Conservation (phyloP, 2,888 invertebrate species). For the Lypha dubia region DNA sequence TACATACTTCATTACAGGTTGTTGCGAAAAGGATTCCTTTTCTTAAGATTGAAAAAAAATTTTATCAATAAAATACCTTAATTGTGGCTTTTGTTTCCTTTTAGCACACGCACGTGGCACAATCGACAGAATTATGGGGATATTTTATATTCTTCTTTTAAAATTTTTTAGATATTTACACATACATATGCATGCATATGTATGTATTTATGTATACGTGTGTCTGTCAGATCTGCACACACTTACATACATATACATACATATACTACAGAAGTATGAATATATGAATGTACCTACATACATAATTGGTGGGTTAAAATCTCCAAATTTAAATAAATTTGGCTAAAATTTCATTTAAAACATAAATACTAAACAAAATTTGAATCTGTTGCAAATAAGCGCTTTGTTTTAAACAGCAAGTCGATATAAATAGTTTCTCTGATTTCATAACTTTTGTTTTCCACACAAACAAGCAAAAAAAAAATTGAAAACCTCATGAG, state of each 20-base stretch:
- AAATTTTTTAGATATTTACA: background rate
- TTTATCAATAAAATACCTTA: background rate
- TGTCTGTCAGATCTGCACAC: background rate
- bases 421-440: background rate
- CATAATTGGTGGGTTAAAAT: background rate
- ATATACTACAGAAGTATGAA: conserved; percentile 15
- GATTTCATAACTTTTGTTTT: conserved; percentile 49
- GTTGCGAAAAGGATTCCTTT: background rate
- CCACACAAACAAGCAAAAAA: conserved; percentile 35
- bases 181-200: background rate
- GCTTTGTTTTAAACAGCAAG: background rate
- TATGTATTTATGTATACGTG: background rate
- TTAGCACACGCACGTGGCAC: conserved; percentile 1
- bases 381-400: background rate
- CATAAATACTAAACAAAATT: conserved; percentile 45
- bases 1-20: background rate
- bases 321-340: conserved; percentile 10
- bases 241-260: conserved; percentile 27
- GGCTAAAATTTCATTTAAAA: background rate
- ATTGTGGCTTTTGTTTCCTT: background rate
- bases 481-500: conserved; percentile 22
- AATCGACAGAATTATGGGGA: background rate
- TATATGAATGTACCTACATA: background rate
- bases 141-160: background rate
- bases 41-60: background rate